Evolutionary conservation across 2,888 invertebrate genomes (phyloP), one percentile per base, ranked within the genome.

Genomic region (Drosophila hamatofila): DNA sequence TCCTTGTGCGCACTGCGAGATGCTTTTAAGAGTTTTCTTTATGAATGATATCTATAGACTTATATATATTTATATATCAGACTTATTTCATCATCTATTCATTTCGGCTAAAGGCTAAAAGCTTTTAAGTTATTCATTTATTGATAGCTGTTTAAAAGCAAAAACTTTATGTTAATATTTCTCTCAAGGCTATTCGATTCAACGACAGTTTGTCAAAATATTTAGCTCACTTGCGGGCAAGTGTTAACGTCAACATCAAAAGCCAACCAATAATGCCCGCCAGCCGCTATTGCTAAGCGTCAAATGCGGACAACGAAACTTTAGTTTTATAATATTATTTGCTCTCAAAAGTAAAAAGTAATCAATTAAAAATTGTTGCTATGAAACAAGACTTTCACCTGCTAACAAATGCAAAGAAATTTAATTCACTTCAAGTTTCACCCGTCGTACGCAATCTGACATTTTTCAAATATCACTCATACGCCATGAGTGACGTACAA

Each of bases 381-480:
- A 7, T 6, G 41, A 44, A 61, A 64, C 23, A 41, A 33, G 21
- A 12, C 14, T 55, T 56, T 14, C 44, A 59, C 59, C 60, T 33
- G 30, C 35, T 9, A 14, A n/a, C 23, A 51, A 30, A 33, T 56
- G 42, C n/a, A 33, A 18, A 49, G 1, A 61, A 75, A 66, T 49
- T 78, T 25, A 54, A 74, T 74, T 62, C 56, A 6, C 48, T 25
- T 27, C 52, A 63, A 55, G 14, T 46, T 42, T 27, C 59, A 52
- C 56, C 46, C 12, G 33, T 16, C 64, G 23, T 55, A 49, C 54
- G 41, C 51, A 73, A 58, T 60, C 56, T 42, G 63, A 51, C 68
- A 61, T 51, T 54, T 49, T 44, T 54, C 51, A 68, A 68, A 58
- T 58, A 60, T 58, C 11, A 60, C 42, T 44, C 48, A 68, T 46